Percentiles rank a stretch among this genome's conserved stretches.
Conservation (phyloP, 1,140 invertebrate species). For the Leptinotarsa defecta region DNA sequence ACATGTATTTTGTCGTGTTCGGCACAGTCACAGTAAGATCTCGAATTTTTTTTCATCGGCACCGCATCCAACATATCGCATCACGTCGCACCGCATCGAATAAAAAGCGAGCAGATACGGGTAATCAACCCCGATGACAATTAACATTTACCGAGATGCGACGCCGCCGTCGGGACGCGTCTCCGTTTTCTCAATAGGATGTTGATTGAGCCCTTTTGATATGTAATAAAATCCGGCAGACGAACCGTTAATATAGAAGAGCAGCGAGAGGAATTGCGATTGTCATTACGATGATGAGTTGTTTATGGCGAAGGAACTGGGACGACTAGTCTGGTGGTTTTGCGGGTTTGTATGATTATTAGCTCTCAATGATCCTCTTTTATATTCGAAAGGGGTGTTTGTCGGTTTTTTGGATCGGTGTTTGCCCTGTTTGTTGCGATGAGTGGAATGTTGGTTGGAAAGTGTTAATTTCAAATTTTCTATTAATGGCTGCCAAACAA, state of each 20-base stretch:
- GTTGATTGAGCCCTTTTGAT: slow-evolving; percentile 20
- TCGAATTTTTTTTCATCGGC: too few relatives aligned
- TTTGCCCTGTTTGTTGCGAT: too few relatives aligned
- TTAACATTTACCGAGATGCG: slow-evolving; percentile 6
- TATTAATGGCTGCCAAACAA: too few relatives aligned
- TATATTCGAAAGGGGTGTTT: too few relatives aligned
- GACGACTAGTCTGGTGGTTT: neutral
- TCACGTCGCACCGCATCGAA: neutral
- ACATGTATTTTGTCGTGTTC: too few relatives aligned
- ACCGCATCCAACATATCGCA: neutral
- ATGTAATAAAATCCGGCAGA: slow-evolving; percentile 9
- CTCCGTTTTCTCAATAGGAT: slow-evolving; percentile 11
- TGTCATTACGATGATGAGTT: slow-evolving; percentile 7
- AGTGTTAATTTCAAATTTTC: too few relatives aligned
- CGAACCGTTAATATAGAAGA: neutral
- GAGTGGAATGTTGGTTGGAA: too few relatives aligned
- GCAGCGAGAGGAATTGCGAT: neutral
- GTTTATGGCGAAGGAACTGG: slow-evolving; percentile 9
- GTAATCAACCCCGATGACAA: slow-evolving; percentile 8
- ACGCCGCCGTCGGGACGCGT: slow-evolving; percentile 7
- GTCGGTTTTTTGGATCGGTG: too few relatives aligned
- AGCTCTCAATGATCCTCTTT: neutral
- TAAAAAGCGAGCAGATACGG: neutral
- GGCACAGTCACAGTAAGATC: too few relatives aligned
- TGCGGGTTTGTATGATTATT: neutral